Evolutionary conservation across 2,113 vertebrate genomes (phyloP).

Genomic region (Microcebus lehilahytsara): DNA sequence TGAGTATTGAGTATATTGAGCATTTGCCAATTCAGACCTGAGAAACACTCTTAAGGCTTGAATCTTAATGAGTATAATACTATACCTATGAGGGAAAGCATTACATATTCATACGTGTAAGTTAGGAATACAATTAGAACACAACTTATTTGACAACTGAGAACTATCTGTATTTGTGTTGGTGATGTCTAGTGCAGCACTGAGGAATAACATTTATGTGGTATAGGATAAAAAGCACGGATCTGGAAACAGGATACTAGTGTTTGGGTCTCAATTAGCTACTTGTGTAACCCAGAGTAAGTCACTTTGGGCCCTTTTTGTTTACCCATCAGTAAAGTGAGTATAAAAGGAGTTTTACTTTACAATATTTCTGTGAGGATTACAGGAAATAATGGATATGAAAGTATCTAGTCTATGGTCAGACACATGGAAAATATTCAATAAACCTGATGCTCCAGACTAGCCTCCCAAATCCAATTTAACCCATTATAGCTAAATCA

Average conservation of each 20-base stretch:
- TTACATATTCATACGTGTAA: not conserved
- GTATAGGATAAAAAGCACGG: not conserved
- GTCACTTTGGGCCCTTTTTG: not conserved
- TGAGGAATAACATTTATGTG: not conserved
- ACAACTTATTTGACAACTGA: not conserved
- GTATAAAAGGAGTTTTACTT: not conserved
- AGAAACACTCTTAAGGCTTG: not conserved
- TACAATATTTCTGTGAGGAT: not conserved
- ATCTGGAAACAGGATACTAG: not conserved
- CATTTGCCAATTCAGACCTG: not conserved
- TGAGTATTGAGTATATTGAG: too few relatives aligned
- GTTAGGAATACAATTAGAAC: constrained; percentile 7
- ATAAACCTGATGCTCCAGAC: not conserved
- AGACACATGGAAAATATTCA: not conserved
- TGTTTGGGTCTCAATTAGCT: not conserved
- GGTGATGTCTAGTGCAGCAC: not conserved
- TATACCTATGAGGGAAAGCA: not conserved
- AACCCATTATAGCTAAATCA: not conserved
- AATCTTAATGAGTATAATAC: not conserved
- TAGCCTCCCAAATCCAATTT: not conserved
- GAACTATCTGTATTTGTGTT: not conserved
- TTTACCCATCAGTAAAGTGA: not conserved
- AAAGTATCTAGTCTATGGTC: not conserved
- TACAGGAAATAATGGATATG: not conserved
- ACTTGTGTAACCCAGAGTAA: not conserved